phyloP scores from a whole-genome alignment of 2,797 vertebrate species.

The Sebastes diaconus region DNA sequence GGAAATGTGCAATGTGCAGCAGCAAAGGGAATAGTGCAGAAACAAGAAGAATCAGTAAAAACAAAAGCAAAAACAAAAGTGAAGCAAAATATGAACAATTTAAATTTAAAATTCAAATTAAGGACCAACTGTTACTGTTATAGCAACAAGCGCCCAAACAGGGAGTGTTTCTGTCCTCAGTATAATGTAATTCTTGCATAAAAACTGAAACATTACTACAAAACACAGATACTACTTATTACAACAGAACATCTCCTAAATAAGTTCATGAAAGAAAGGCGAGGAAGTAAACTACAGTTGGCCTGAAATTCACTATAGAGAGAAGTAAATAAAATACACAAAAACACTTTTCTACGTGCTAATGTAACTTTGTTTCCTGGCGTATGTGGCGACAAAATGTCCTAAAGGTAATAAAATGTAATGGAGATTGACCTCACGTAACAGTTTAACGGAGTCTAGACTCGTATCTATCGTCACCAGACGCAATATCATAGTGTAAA shows the following conservation, averaged over 20 bases:
- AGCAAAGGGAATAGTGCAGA: too few relatives aligned
- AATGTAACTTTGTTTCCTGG: neutral
- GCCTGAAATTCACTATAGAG: neutral
- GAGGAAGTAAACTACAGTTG: neutral
- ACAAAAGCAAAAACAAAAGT: too few relatives aligned
- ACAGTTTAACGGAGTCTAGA: neutral
- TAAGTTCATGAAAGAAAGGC: too few relatives aligned
- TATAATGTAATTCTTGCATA: neutral
- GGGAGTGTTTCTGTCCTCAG: neutral
- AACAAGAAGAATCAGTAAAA: too few relatives aligned
- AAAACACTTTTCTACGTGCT: neutral
- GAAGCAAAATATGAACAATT: too few relatives aligned
- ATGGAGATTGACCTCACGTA: neutral
- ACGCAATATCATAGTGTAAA: neutral
- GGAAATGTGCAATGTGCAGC: too few relatives aligned
- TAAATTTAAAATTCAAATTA: too few relatives aligned
- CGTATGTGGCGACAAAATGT: neutral
- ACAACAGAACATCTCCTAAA: neutral
- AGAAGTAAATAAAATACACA: neutral
- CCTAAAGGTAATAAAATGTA: too few relatives aligned
- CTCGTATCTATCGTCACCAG: too few relatives aligned
- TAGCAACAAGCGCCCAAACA: neutral
- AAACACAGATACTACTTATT: neutral
- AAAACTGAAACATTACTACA: neutral
- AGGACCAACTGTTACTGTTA: neutral